Conservation (phyloP, 2,113 vertebrate species). For the Rhinogobius similis region DNA sequence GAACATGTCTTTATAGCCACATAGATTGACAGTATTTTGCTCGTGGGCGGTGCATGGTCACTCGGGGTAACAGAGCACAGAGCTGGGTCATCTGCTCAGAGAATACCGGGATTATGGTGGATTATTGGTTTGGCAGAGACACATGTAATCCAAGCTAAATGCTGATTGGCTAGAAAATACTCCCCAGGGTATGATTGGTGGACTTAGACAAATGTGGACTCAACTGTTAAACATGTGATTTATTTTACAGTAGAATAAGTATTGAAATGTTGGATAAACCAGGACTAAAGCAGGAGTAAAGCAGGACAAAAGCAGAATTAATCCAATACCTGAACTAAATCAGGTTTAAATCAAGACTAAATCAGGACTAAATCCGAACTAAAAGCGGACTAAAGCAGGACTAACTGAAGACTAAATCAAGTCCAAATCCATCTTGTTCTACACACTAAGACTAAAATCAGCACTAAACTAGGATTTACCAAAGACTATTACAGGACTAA, state of each 20-base stretch:
- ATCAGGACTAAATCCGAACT: not conserved
- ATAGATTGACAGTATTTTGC: not conserved
- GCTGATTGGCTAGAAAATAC: not conserved
- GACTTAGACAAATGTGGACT: not conserved
- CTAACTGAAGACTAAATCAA: not conserved
- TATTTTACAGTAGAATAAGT: not conserved
- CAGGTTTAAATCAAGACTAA: not conserved
- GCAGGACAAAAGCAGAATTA: not conserved
- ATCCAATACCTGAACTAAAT: not conserved
- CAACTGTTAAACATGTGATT: not conserved
- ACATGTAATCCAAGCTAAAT: constrained; percentile 2
- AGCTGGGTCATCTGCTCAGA: not conserved
- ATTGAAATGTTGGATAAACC: not conserved
- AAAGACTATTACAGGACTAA: too few relatives aligned
- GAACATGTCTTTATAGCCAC: not conserved
- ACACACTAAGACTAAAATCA: too few relatives aligned
- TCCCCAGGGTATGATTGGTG: not conserved
- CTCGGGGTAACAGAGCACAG: not conserved
- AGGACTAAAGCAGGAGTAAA: not conserved
- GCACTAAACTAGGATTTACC: too few relatives aligned
- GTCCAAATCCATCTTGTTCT: too few relatives aligned
- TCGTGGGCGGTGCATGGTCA: not conserved
- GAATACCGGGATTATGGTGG: not conserved
- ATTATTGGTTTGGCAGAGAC: not conserved
- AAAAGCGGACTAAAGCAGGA: not conserved